Evolutionary conservation across 2,888 invertebrate genomes (phyloP).

Genomic region (Pyrrhosoma nymphula): DNA sequence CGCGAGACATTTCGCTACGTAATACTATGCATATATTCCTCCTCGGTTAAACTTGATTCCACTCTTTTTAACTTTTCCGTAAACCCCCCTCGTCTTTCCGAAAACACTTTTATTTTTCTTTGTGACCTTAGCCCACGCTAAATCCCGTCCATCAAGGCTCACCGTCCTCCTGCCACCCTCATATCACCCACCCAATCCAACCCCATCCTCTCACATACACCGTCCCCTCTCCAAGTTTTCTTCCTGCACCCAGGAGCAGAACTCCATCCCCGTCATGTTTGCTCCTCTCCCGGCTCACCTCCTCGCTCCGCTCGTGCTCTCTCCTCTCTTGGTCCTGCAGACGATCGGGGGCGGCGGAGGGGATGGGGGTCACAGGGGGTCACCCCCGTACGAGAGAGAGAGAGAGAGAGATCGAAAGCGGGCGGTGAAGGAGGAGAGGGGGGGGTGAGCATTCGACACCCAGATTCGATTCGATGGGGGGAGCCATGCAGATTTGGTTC

Average conservation of each 20-base stretch:
- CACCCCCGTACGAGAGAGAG: too few species aligned
- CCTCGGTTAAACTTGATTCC: slow-evolving; percentile 35
- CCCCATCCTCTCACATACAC: not conserved
- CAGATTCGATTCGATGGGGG: slow-evolving; percentile 44
- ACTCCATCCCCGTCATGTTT: not conserved
- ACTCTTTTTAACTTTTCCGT: slow-evolving; percentile 34
- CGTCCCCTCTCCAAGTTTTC: not conserved
- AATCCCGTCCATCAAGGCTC: slow-evolving; percentile 44
- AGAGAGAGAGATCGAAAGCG: not conserved
- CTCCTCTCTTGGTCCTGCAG: not conserved
- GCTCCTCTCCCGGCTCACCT: not conserved
- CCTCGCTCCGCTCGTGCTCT: not conserved
- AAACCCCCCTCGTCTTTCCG: slow-evolving; percentile 6
- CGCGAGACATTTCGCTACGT: not conserved
- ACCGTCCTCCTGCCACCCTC: not conserved
- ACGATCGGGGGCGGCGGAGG: not conserved
- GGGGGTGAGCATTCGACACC: slow-evolving; percentile 44
- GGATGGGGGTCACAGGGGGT: not conserved
- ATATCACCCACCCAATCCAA: not conserved
- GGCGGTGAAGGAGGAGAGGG: not conserved
- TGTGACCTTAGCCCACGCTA: slow-evolving; percentile 42
- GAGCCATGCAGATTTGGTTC: slow-evolving; percentile 46
- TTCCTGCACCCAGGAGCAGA: not conserved
- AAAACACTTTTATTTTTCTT: slow-evolving; percentile 58
- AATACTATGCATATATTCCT: slow-evolving; percentile 34